These are phyloP conservation scores for Watsonalla binaria DNA, from an alignment of 2,888 invertebrate genomes.

Conservation along the genomic window DNA sequence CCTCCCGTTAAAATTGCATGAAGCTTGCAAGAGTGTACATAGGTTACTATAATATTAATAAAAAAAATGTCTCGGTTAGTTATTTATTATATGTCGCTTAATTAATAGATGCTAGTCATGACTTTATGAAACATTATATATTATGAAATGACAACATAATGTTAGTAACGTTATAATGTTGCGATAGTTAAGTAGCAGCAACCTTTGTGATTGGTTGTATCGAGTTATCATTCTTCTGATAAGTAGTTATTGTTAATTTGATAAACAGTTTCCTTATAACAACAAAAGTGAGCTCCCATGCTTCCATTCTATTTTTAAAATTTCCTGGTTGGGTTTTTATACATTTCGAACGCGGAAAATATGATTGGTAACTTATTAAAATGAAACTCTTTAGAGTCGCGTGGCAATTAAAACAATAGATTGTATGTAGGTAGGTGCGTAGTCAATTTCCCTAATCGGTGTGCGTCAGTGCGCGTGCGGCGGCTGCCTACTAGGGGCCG, in stretches of 20 bases:
- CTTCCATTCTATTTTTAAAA: not conserved
- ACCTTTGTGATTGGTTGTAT: too few species aligned
- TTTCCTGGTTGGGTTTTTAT: slow-evolving; percentile 3
- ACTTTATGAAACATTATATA: too few species aligned
- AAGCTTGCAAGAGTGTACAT: too few species aligned
- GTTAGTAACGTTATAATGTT: too few species aligned
- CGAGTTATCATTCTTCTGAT: not conserved
- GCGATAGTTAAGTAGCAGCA: too few species aligned
- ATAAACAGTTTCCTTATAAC: not conserved
- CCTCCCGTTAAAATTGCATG: too few species aligned
- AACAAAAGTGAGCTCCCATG: not conserved
- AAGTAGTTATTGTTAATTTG: not conserved
- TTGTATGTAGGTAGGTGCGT: slow-evolving; percentile 36
- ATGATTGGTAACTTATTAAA: slow-evolving; percentile 32
- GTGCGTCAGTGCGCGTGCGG: slow-evolving; percentile 38
- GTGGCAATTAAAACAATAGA: slow-evolving; percentile 46
- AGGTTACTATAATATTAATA: too few species aligned
- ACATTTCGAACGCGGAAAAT: slow-evolving; percentile 20
- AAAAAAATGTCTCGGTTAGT: too few species aligned
- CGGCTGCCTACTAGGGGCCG: slow-evolving; percentile 62
- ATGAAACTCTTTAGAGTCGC: slow-evolving; percentile 28
- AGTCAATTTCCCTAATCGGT: slow-evolving; percentile 61
- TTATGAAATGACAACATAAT: too few species aligned
- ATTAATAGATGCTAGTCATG: too few species aligned
- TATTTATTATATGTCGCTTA: too few species aligned